Evolutionary conservation across 2,113 vertebrate species (phyloP), one percentile per base, ranked within the genome.

Genomic region (Silurus asotus): DNA sequence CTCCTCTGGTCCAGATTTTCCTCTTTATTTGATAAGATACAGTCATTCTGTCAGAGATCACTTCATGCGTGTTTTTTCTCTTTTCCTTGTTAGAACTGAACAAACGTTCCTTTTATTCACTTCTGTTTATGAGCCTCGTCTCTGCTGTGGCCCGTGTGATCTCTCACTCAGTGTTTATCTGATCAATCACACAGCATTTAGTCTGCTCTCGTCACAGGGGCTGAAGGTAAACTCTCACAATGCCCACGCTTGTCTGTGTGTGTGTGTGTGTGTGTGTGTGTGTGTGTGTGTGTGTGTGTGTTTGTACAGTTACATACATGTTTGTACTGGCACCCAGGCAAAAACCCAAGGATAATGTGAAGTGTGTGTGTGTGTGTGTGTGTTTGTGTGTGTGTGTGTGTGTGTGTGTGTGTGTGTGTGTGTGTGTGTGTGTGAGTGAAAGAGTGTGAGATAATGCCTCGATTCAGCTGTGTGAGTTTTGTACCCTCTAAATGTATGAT

Each of bases 191-290:
- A 61, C 87, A 88, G 88, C 84, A 86, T 91, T 89, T 88, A 91
- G 88, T 90, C 48, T 79, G 76, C 23, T 74, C 79, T 82, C 65
- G 10, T 13, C 80, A 55, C 64, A 6, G 82, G 86, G 88, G 86
- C 86, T 83, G 86, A 89, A 90, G 88, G 87, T 92, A 91, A 93
- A 93, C 91, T 89, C 81, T 86, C 59, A 61, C 78, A 85, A 61
- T 86, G 75, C 64, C 86, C 77, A 48, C 51, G 83, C 67, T 61
- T 88, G 70, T 88, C n/a, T 87, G 77, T 23, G 19, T 37, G 37
- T 37, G 37, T 37, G 37, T 80, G 23, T 79, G 48, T 48, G 62
- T 84, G 51, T 75, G 17, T 87, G 49, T 53, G 82, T 86, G 51
- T 61, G 84, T 87, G 45, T 75, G 55, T 64, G 7, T 56, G 55